Conservation (phyloP, 1,140 invertebrate genomes). For the Trichomalopsis sarcophagae region DNA sequence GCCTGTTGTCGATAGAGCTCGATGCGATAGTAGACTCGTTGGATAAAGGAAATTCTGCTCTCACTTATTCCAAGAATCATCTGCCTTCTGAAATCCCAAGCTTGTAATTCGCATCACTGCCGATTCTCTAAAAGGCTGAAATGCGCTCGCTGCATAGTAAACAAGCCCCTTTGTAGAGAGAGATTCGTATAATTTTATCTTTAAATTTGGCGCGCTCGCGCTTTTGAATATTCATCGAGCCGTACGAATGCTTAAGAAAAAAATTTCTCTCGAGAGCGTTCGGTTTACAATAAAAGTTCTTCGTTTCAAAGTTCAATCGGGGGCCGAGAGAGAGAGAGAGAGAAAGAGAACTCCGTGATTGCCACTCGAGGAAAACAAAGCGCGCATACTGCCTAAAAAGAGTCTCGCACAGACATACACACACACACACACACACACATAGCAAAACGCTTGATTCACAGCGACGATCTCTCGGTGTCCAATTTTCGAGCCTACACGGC, state of each 20-base stretch:
- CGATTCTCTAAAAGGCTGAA: not conserved
- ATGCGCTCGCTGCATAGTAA: not conserved
- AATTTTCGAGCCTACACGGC: constrained; percentile 23
- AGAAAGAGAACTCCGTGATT: not conserved
- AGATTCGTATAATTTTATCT: not conserved
- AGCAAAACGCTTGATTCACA: constrained; percentile 10
- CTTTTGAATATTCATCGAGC: not conserved
- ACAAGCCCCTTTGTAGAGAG: not conserved
- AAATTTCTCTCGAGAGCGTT: not conserved
- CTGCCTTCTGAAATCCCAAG: not conserved
- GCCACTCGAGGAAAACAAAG: not conserved
- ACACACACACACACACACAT: not conserved
- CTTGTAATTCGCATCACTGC: too few relatives aligned
- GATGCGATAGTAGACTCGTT: not conserved
- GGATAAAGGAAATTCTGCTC: too few relatives aligned
- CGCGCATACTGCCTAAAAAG: not conserved
- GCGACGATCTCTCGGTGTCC: not conserved
- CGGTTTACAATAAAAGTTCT: not conserved
- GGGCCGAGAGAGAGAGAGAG: not conserved
- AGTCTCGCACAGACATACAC: not conserved
- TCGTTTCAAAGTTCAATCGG: not conserved
- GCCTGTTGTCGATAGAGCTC: not conserved
- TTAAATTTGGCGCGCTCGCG: not conserved
- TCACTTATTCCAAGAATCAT: too few relatives aligned
- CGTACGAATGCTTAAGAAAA: not conserved